Percentiles rank a stretch among this genome's conserved stretches.
Conservation (phyloP, 2,113 vertebrate genomes). For the Telmatochromis sp. region DNA sequence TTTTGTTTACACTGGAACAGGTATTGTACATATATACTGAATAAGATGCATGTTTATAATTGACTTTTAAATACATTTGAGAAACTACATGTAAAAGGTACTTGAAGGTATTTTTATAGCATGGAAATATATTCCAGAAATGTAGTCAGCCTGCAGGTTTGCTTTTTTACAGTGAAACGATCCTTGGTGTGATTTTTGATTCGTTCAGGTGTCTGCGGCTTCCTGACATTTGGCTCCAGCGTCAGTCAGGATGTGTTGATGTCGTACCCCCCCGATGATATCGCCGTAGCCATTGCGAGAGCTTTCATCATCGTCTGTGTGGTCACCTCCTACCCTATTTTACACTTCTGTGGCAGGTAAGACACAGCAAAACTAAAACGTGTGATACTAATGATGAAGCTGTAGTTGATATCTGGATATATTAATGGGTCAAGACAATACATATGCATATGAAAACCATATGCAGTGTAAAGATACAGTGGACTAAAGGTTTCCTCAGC, state of each 20-base stretch:
- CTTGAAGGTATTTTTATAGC: not conserved
- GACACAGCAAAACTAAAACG: not conserved
- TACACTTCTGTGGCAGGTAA: slow-evolving; percentile 97
- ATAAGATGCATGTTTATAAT: not conserved
- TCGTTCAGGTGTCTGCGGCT: slow-evolving; percentile 86
- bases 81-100: not conserved
- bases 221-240: slow-evolving; percentile 83
- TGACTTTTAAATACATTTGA: not conserved
- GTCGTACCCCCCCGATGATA: slow-evolving; percentile 88
- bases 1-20: slow-evolving; percentile 93
- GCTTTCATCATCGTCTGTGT: slow-evolving; percentile 92
- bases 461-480: not conserved
- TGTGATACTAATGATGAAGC: not conserved
- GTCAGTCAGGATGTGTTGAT: slow-evolving; percentile 91
- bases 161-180: not conserved
- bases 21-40: slow-evolving; percentile 50
- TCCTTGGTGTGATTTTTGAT: not conserved
- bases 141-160: not conserved
- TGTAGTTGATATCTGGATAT: not conserved
- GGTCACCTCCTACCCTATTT: slow-evolving; percentile 92
- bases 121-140: not conserved
- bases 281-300: slow-evolving; percentile 87
- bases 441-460: not conserved
- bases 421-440: not conserved
- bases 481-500: not conserved